Evolutionary conservation across 2,888 invertebrate species (phyloP), one percentile per base, ranked within the genome.

Genomic region (Caenorhabditis sp.): DNA sequence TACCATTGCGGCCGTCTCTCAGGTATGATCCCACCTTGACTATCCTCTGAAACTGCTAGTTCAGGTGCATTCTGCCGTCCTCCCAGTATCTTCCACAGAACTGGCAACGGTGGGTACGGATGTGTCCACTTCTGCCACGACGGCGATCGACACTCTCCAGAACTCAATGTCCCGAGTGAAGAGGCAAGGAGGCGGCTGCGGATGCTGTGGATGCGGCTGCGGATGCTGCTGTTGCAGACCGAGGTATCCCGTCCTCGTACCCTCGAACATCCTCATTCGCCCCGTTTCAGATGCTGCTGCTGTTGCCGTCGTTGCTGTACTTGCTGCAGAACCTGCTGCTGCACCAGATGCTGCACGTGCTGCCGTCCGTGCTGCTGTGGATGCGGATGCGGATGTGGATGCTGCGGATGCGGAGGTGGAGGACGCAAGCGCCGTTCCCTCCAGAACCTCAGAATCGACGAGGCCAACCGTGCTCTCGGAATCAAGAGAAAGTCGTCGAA

Each of bases 271-370:
- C 0, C 11, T 41, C 13, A 22, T n/a, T 30, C n/a, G 4, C 9
- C 7, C 45, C 15, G 11, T 62, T 46, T 17, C 59, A 61, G 63
- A 68, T 72, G 62, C 37, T 71, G 78, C 20, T 79, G 79, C 50
- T 75, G 79, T 27, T 79, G 79, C 43, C 72, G 72, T 17, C 71
- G 76, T 26, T 79, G 79, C 53, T 79, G 79, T 35, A 79, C 79
- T n/a, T 79, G 79, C 37, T 79, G 79, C 48, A 79, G 68, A 62
- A 79, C 79, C 11, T 76, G 79, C 53, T 79, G 79, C 39, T 79
- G 79, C 35, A 79, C 79, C 32, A 43, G 76, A 27, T 78, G 78
- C 55, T 74, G 78, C 43, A 78, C 78, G 30, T 74, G 78, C 50
- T 78, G 78, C 26, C 62, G 74, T 46, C 74, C 78, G 27, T 78